Conservation (phyloP, 2,113 vertebrate species). For the Xenopus tropicalis region UCB_Xtro_10.0 CM004444.2:23496501-23497000, state of each 20-base stretch:
- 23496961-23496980: too few species aligned
- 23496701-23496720: slow-evolving; percentile 42
- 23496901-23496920: too few species aligned
- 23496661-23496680: slow-evolving; percentile 23
- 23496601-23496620: slow-evolving; percentile 37
- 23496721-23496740: slow-evolving; percentile 36
- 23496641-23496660: slow-evolving; percentile 37
- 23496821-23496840: too few species aligned
- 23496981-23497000: too few species aligned
- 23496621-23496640: slow-evolving; percentile 39
- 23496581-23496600: slow-evolving; percentile 42
- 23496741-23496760: slow-evolving; percentile 28
- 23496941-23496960: too few species aligned
- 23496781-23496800: not conserved
- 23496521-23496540: slow-evolving; percentile 36
- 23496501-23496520: slow-evolving; percentile 42
- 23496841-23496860: too few species aligned
- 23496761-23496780: slow-evolving; percentile 20
- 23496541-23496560: slow-evolving; percentile 47
- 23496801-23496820: too few species aligned
- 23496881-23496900: too few species aligned
- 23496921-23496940: too few species aligned
- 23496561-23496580: slow-evolving; percentile 45
- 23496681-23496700: slow-evolving; percentile 42
- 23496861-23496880: too few species aligned